Base-by-base conservation (phyloP, 2,888 invertebrate genomes). In the Deilephila porcellus region DNA sequence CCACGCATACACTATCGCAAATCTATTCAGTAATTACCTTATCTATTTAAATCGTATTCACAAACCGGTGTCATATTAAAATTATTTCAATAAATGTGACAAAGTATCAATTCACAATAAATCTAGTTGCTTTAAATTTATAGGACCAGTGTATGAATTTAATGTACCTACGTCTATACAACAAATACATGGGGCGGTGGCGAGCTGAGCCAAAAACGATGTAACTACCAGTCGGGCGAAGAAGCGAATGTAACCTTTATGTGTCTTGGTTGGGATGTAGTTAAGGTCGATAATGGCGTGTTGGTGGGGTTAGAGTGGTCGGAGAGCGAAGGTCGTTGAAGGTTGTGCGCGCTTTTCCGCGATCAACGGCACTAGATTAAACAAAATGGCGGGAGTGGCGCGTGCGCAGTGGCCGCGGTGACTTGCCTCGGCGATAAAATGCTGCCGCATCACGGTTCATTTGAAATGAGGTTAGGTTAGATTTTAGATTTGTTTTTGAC, bases 261-360 rank as follows among this genome's bases (percentile, higher is more conserved):
- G 20, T 72, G 75, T 77, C 74, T 70, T 62, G 67, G 14, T 59
- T 76, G 77, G 76, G 70, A 73, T 74, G 71, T 71, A 71, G 52
- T 70, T 84, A 84, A 73, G 78, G 82, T 78, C 80, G 77, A 79
- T 78, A 80, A 80, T 82, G 72, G 81, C 77, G 75, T 88, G 89
- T 78, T 79, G 81, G 81, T 82, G 81, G 85, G 84, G 85, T 84
- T 83, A 83, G 86, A 83, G 85, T 90, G 92, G 92, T 91, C 90
- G 93, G 90, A 91, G 93, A 94, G 93, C 93, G 94, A 94, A 94
- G 94, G 94, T 94, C 94, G 94, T 93, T 94, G 93, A 94, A 94
- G 94, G 93, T 93, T 93, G 94, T 64, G 92, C 92, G 90, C 91
- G 94, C 93, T 93, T 93, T 94, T 94, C 93, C 94, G 93, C 93